Evolutionary conservation across 2,113 vertebrate species (phyloP).

Genomic region (Osmerus eperlanus): DNA sequence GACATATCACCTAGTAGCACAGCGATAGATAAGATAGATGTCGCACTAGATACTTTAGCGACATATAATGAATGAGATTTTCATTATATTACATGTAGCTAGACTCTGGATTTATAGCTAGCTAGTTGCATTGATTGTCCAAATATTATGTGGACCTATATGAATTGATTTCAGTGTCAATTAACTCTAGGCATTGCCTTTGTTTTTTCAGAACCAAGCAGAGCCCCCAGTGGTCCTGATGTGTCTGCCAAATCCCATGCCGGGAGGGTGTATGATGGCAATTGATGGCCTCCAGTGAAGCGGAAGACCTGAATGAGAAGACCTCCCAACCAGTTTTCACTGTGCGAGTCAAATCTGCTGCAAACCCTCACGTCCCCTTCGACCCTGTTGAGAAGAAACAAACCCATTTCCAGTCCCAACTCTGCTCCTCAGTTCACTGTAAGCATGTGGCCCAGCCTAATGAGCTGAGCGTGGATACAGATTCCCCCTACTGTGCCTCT

Average conservation of each 20-base stretch:
- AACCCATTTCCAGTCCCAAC: constrained; percentile 7
- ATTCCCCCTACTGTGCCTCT: constrained; percentile 47
- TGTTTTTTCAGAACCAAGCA: constrained; percentile 17
- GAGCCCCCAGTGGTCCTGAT: constrained; percentile 15
- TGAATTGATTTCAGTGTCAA: background rate
- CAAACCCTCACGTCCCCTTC: constrained; percentile 12
- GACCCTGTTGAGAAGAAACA: constrained; percentile 33
- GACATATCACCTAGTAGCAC: no score
- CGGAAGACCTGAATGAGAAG: constrained; percentile 47
- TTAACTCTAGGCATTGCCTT: background rate
- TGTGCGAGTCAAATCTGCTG: constrained; percentile 24
- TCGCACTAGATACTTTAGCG: no score
- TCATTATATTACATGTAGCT: no score
- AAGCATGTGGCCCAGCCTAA: constrained; percentile 52
- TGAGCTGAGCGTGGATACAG: constrained; percentile 45
- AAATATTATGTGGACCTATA: no score
- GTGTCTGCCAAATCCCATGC: constrained; percentile 26
- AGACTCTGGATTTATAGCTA: no score
- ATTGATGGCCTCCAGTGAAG: constrained; percentile 70
- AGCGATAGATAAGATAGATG: no score
- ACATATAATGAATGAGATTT: no score
- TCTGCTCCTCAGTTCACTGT: background rate
- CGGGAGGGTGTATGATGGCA: constrained; percentile 60
- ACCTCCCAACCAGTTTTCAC: background rate
- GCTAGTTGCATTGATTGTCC: no score